Percentiles rank a stretch among this genome's conserved stretches.
These are phyloP conservation scores for Gymnodraco acuticeps DNA, from an alignment of 2,797 vertebrate species.

Conservation along the genomic window DNA sequence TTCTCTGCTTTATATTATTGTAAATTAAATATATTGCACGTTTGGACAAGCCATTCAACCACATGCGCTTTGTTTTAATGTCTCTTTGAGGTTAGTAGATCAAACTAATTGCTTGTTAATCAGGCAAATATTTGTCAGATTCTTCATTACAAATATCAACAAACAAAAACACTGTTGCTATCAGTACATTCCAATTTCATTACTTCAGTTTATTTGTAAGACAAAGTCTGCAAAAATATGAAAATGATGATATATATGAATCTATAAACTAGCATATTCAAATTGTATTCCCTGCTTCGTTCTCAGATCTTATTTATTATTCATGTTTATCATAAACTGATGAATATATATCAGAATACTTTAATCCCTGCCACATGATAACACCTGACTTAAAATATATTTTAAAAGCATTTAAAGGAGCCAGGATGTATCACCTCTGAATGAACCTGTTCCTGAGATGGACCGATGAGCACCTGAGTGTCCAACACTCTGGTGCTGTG, in stretches of 20 bases:
- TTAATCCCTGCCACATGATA: neutral
- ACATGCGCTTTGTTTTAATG: neutral
- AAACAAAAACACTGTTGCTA: neutral
- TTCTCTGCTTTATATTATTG: neutral
- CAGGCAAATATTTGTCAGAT: too few relatives aligned
- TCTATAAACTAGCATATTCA: too few relatives aligned
- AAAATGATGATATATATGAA: neutral
- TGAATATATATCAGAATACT: neutral
- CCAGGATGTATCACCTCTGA: conserved; percentile 86
- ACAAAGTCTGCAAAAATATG: neutral
- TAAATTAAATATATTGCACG: neutral
- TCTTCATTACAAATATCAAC: neutral
- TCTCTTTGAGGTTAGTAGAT: neutral
- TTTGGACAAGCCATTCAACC: too few relatives aligned
- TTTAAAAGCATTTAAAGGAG: neutral
- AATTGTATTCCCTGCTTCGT: neutral
- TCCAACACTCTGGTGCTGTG: conserved; percentile 90
- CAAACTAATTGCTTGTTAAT: neutral
- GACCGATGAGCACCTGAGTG: conserved; percentile 91
- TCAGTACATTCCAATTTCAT: neutral
- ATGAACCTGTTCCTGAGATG: conserved; percentile 88
- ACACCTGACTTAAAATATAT: neutral
- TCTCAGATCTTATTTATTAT: neutral
- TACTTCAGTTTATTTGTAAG: neutral
- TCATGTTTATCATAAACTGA: neutral